Evolutionary conservation across 2,888 invertebrate genomes (phyloP).

Genomic region (Adineta ricciae): DNA sequence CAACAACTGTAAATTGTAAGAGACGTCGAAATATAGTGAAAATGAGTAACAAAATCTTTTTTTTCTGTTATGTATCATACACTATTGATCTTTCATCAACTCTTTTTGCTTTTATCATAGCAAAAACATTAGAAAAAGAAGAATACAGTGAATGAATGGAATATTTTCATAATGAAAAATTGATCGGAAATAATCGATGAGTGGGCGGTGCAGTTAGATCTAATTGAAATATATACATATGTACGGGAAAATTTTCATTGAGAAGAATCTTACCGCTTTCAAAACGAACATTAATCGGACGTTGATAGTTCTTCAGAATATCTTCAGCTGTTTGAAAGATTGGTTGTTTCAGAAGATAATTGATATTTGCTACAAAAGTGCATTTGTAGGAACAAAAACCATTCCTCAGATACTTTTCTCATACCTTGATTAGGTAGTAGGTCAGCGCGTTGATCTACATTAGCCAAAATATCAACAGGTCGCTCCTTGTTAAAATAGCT

Average conservation of each 20-base stretch:
- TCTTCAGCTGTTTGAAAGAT: neutral
- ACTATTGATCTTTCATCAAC: neutral
- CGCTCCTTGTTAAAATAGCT: neutral
- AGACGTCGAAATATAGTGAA: too few species aligned
- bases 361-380: neutral
- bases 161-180: neutral
- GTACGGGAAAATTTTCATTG: neutral
- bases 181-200: neutral
- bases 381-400: too few species aligned
- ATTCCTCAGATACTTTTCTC: neutral
- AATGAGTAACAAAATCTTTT: too few species aligned
- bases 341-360: slow-evolving; percentile 14
- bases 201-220: slow-evolving; percentile 1
- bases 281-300: slow-evolving; percentile 5
- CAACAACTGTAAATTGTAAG: too few species aligned
- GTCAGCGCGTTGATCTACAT: neutral
- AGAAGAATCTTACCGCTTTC: slow-evolving; percentile 2
- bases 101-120: neutral
- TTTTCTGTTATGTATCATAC: neutral
- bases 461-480: neutral
- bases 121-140: neutral
- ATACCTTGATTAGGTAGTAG: slow-evolving; percentile 22
- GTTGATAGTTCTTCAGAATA: neutral
- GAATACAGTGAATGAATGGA: neutral
- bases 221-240: neutral